Evolutionary conservation across 2,113 vertebrate species (phyloP), one percentile per base, ranked within the genome.

Genomic region (Clarias gariepinus): DNA sequence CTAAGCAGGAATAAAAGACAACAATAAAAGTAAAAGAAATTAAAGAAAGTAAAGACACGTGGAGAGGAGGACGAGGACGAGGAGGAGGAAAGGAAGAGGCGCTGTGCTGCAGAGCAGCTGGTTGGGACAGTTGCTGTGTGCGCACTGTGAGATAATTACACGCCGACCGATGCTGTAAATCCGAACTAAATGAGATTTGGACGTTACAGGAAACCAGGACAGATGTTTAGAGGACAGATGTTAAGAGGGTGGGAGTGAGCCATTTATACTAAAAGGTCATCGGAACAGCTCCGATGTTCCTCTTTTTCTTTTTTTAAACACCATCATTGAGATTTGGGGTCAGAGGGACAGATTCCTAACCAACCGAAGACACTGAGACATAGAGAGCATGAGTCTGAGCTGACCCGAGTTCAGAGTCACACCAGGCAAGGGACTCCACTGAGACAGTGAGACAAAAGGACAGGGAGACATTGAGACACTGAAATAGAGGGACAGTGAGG

Each of bases 391-490:
- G 57, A 58, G 89, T 90, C 89, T 91, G 85, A 86, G 84, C 91
- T 94, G 92, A 92, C 36, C 92, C 90, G 92, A 41, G 41, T 41
- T 41, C 41, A 41, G 41, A 41, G 90, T 61, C 88, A 87, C 18
- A 58, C 13, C 57, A 18, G 57, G 1, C 16, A 18, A 18, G 18
- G 18, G 57, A 58, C 15, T 58, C 57, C 41, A 41, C 57, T 18
- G 57, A 58, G 57, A 58, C 18, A 18, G 57, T 11, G 9, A 10
- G 63, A n/a, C 6, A 64, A 0, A 1, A 4, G n/a, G 2, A 58
- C 57, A 58, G 15, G 16, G 13, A 10, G 57, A 58, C 57, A 58
- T 12, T 41, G 41, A 41, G 41, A 41, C 36, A 41, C 3, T 4
- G 36, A 41, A 4, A 41, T 4, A 41, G 36, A 4, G 36, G 2